These are phyloP conservation scores for Sternarchorhynchus goeldii DNA, from an alignment of 2,797 vertebrate genomes.

Conservation along the genomic window DNA sequence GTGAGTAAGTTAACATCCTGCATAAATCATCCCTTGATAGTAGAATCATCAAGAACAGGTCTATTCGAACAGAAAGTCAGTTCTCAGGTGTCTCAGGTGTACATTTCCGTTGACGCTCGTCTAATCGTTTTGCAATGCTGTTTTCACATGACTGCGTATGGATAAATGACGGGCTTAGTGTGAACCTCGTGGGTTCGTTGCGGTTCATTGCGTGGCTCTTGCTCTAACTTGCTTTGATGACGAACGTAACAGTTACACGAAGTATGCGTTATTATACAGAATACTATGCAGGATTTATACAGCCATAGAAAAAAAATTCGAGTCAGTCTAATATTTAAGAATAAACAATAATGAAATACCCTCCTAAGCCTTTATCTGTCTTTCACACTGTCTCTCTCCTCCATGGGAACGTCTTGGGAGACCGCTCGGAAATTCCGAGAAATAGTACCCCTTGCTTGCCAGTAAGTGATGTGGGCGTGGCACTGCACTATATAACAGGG, in stretches of 20 bases:
- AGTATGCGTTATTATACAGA: too few species aligned
- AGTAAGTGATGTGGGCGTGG: constrained; percentile 8
- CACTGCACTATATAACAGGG: constrained; percentile 5
- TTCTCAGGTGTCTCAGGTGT: too few species aligned
- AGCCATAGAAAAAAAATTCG: too few species aligned
- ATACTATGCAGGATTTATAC: too few species aligned
- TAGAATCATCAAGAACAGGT: too few species aligned
- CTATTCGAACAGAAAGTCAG: too few species aligned
- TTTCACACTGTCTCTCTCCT: not conserved
- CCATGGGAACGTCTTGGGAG: not conserved
- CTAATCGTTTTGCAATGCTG: not conserved
- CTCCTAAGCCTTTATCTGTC: too few species aligned
- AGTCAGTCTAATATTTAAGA: too few species aligned
- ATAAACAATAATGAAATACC: too few species aligned
- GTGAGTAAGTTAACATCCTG: too few species aligned
- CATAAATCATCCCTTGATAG: too few species aligned
- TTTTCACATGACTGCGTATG: not conserved
- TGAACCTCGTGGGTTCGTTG: not conserved
- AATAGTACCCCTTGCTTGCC: not conserved
- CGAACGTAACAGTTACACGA: not conserved
- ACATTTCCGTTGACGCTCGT: too few species aligned
- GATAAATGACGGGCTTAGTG: not conserved
- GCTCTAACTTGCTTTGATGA: constrained; percentile 6
- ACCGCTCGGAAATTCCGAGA: not conserved
- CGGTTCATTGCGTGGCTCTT: not conserved